Percentiles rank a stretch among this genome's conserved stretches.
Conservation (phyloP, 2,888 invertebrate species). For the Tiliacea aurago region DNA sequence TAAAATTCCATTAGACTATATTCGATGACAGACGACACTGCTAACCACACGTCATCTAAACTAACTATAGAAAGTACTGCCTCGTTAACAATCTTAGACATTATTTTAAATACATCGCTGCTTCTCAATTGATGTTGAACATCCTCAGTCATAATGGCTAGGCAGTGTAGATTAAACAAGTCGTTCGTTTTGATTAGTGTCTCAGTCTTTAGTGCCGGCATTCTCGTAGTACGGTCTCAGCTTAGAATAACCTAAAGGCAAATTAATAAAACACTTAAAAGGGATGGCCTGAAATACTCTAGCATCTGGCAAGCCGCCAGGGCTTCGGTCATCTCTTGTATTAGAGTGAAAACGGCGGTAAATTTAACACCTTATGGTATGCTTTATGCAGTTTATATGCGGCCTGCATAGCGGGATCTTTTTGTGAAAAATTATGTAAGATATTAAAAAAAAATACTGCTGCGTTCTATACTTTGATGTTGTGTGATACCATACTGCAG, state of each 20-base stretch:
- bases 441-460: neutral
- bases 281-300: slow-evolving; percentile 86
- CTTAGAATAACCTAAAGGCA: slow-evolving; percentile 83
- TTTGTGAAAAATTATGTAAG: slow-evolving; percentile 48
- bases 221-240: slow-evolving; percentile 69
- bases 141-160: slow-evolving; percentile 6
- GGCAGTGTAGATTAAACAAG: slow-evolving; percentile 44
- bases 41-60: slow-evolving; percentile 57
- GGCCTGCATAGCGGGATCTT: slow-evolving; percentile 17
- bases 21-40: slow-evolving; percentile 62
- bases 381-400: slow-evolving; percentile 55
- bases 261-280: slow-evolving; percentile 89
- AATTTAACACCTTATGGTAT: slow-evolving; percentile 64
- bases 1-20: slow-evolving; percentile 59
- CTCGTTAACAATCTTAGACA: slow-evolving; percentile 10
- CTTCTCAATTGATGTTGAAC: slow-evolving; percentile 19
- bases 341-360: slow-evolving; percentile 73
- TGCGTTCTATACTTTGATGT: slow-evolving; percentile 22
- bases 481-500: neutral
- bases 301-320: slow-evolving; percentile 80
- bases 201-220: slow-evolving; percentile 44
- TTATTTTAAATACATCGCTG: slow-evolving; percentile 46
- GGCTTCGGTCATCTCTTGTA: slow-evolving; percentile 79
- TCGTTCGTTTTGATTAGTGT: slow-evolving; percentile 49
- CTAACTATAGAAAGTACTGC: slow-evolving; percentile 39